Evolutionary conservation across 2,113 vertebrate genomes (phyloP).

Genomic region (Gadus chalcogrammus): DNA sequence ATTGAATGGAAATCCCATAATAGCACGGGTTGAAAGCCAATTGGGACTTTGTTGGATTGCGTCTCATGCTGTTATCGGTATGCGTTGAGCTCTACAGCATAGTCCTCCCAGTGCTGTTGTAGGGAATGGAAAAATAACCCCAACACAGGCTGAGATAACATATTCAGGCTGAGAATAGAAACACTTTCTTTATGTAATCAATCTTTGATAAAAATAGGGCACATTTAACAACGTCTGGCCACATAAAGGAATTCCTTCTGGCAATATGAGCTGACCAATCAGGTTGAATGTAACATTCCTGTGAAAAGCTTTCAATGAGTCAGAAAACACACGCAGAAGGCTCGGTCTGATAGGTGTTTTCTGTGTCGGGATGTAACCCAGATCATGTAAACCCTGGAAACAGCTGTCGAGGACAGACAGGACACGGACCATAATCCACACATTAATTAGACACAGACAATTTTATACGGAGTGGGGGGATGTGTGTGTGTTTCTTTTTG

Average conservation of each 20-base stretch:
- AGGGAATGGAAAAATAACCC: not conserved
- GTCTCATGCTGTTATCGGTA: too few relatives aligned
- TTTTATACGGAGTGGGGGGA: slow-evolving; percentile 29
- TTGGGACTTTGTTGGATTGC: too few relatives aligned
- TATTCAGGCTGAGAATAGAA: too few relatives aligned
- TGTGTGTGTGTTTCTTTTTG: slow-evolving; percentile 19
- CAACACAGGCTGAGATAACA: too few relatives aligned
- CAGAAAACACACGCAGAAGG: not conserved
- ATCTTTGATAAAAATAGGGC: too few relatives aligned
- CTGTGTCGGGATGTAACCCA: not conserved
- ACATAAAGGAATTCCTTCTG: not conserved
- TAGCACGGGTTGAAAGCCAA: too few relatives aligned
- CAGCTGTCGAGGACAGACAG: slow-evolving; percentile 50
- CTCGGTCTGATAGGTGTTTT: slow-evolving; percentile 4
- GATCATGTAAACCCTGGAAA: slow-evolving; percentile 33
- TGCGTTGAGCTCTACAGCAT: too few relatives aligned
- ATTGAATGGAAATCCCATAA: too few relatives aligned
- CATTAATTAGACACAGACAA: slow-evolving; percentile 53
- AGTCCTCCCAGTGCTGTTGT: too few relatives aligned
- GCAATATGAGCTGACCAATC: not conserved
- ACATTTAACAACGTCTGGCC: too few relatives aligned
- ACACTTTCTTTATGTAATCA: too few relatives aligned
- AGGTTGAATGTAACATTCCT: not conserved
- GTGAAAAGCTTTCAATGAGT: not conserved
- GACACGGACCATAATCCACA: slow-evolving; percentile 54